phyloP scores from a whole-genome alignment of 2,797 vertebrate species.

The Vultur gryphus region DNA sequence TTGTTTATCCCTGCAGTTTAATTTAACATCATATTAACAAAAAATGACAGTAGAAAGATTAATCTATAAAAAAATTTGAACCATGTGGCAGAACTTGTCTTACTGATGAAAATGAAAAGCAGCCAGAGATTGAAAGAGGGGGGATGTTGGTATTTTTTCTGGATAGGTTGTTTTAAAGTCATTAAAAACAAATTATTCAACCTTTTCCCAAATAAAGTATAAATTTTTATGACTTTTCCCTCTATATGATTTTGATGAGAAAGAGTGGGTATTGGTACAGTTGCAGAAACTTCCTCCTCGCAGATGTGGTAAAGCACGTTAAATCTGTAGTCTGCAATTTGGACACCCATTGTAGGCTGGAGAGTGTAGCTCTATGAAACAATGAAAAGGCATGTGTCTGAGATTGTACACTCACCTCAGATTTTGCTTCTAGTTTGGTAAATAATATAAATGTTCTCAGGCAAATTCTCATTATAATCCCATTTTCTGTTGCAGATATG shows the following conservation, averaged over 20 bases:
- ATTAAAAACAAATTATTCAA: slow-evolving; percentile 2
- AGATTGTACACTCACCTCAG: not conserved
- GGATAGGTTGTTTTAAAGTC: not conserved
- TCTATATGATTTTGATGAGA: not conserved
- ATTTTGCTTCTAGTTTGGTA: not conserved
- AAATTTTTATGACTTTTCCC: not conserved
- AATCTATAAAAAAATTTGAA: slow-evolving; percentile 19
- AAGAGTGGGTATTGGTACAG: not conserved
- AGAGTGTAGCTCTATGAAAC: not conserved
- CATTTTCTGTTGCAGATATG: not conserved
- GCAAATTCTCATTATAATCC: not conserved
- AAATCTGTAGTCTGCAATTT: not conserved
- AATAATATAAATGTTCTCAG: not conserved
- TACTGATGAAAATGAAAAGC: slow-evolving; percentile 8
- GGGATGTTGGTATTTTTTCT: not conserved
- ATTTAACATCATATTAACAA: not conserved
- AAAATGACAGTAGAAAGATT: not conserved
- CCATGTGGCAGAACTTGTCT: slow-evolving; percentile 23
- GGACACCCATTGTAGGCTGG: not conserved
- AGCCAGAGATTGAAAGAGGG: not conserved
- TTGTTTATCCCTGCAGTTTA: not conserved
- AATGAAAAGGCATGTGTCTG: not conserved
- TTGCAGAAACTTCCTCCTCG: not conserved
- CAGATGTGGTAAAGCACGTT: not conserved
- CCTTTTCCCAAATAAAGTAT: not conserved